Evolutionary conservation across 2,113 vertebrate species (phyloP).

Genomic region (Hiodon alosoides): DNA sequence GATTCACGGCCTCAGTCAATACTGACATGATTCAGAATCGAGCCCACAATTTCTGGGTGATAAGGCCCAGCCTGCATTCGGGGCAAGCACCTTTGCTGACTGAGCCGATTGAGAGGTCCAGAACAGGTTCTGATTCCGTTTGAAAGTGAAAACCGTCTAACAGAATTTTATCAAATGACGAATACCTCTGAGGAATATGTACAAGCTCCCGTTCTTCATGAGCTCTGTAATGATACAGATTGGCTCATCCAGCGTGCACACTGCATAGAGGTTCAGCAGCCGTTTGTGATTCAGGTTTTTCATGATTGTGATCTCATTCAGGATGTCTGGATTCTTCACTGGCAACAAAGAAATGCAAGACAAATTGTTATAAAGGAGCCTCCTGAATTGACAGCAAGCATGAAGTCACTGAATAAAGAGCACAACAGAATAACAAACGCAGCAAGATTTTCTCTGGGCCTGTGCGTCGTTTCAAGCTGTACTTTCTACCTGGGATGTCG

Average conservation of each 20-base stretch:
- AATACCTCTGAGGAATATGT: slow-evolving; percentile 41
- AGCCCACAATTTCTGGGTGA: background rate
- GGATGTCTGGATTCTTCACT: slow-evolving; percentile 23
- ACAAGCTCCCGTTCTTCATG: slow-evolving; percentile 44
- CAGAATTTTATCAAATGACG: background rate
- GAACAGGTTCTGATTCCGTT: background rate
- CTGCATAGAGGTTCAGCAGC: slow-evolving; percentile 41
- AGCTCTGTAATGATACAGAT: slow-evolving; percentile 47
- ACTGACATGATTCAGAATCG: too few species aligned
- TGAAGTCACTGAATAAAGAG: background rate
- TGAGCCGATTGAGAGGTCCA: background rate
- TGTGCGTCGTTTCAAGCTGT: too few species aligned
- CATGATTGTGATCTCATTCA: slow-evolving; percentile 46
- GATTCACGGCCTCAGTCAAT: too few species aligned
- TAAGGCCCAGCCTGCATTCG: too few species aligned
- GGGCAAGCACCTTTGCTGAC: too few species aligned
- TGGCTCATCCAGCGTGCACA: slow-evolving; percentile 37
- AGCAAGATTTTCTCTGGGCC: too few species aligned
- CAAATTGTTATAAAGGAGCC: background rate
- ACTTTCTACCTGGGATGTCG: background rate
- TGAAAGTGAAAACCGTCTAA: background rate
- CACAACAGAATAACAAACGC: background rate
- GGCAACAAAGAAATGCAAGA: background rate
- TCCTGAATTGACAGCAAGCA: background rate
- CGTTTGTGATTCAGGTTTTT: slow-evolving; percentile 41